Conservation (phyloP, 2,113 vertebrate genomes). For the Solenodon paradoxus region DNA sequence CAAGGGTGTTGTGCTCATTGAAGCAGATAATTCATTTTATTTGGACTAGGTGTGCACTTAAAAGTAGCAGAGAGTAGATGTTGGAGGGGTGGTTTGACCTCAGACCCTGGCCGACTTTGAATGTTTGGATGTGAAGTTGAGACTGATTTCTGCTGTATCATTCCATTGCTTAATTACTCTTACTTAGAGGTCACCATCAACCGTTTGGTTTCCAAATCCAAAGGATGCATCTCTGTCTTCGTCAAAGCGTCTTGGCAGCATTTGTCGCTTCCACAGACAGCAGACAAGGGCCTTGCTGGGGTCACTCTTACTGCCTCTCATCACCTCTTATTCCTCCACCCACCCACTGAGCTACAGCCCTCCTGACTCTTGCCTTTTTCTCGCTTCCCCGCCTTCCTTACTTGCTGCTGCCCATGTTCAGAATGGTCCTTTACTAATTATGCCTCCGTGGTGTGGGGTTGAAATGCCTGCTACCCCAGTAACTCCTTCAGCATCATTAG, state of each 20-base stretch:
- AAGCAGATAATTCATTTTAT: background rate
- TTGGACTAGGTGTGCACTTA: background rate
- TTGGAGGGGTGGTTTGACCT: background rate
- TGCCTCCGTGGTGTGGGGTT: background rate
- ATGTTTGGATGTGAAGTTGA: background rate
- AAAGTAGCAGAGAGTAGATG: background rate
- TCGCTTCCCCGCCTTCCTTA: background rate
- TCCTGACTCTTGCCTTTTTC: background rate
- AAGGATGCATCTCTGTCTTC: background rate
- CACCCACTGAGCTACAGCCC: background rate
- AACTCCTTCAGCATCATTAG: background rate
- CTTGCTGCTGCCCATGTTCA: background rate
- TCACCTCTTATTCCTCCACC: rapidly evolving
- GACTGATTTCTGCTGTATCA: background rate
- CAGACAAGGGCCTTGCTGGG: background rate
- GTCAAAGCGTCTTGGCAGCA: background rate
- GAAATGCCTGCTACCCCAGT: background rate
- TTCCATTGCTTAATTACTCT: background rate
- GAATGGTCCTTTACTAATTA: background rate
- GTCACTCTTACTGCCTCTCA: rapidly evolving
- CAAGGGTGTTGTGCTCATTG: background rate
- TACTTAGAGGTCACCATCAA: background rate
- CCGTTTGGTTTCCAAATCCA: background rate
- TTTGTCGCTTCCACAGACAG: background rate
- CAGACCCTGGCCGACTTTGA: background rate